Conservation (phyloP, 2,113 vertebrate genomes). For the Nerophis ophidion region DNA sequence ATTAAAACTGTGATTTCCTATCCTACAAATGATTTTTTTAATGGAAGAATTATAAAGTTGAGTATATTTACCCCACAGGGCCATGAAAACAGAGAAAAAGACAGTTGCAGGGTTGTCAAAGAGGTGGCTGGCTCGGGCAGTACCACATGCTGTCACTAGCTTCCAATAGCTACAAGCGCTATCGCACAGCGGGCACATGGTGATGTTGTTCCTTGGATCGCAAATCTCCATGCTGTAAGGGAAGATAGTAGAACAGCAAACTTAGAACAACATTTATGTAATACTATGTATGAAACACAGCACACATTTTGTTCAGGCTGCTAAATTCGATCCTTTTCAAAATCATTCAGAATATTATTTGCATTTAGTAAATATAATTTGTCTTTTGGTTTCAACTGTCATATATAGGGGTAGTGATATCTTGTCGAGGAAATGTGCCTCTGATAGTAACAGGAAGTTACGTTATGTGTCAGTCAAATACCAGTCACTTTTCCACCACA, state of each 20-base stretch:
- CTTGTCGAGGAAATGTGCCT: too few relatives aligned
- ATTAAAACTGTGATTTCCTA: too few relatives aligned
- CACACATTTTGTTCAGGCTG: not conserved
- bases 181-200: constrained; percentile 97
- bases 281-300: not conserved
- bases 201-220: constrained; percentile 87
- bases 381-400: too few relatives aligned
- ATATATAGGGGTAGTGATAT: too few relatives aligned
- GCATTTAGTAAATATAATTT: too few relatives aligned
- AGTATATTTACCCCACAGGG: constrained; percentile 85
- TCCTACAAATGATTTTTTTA: not conserved
- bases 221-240: constrained; percentile 91
- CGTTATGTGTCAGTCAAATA: too few relatives aligned
- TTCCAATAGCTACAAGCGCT: constrained; percentile 93
- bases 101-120: constrained; percentile 97
- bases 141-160: constrained; percentile 86
- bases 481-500: too few relatives aligned
- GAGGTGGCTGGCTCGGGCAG: constrained; percentile 91
- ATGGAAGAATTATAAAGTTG: not conserved
- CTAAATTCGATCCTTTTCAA: too few relatives aligned
- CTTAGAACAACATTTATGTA: not conserved
- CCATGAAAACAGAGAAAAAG: constrained; percentile 97
- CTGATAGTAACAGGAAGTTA: too few relatives aligned
- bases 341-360: too few relatives aligned
- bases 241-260: not conserved